phyloP scores from a whole-genome alignment of 2,797 vertebrate species.

The Lacerta agilis region DNA sequence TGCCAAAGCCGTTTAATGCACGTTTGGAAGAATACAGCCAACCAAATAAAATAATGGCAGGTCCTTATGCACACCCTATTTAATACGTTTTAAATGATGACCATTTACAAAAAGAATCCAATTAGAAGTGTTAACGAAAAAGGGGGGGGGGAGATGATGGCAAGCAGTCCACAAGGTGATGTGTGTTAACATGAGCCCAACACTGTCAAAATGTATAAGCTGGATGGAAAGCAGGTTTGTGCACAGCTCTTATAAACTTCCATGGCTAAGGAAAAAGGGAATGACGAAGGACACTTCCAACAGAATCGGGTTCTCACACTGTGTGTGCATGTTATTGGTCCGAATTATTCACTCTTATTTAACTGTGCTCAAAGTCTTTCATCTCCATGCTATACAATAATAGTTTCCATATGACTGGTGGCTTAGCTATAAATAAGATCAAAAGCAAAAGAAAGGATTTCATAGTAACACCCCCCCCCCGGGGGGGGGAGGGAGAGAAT shows the following conservation, averaged over 20 bases:
- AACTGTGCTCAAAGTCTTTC: constrained; percentile 75
- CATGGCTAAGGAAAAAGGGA: constrained; percentile 58
- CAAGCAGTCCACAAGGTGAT: constrained; percentile 22
- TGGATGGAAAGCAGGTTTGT: constrained; percentile 67
- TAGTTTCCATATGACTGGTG: constrained; percentile 80
- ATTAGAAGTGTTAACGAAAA: constrained; percentile 9
- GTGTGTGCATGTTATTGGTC: constrained; percentile 64
- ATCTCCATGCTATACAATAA: constrained; percentile 78
- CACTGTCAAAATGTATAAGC: constrained; percentile 52
- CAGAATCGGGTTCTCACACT: constrained; percentile 65
- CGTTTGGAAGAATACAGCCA: neutral
- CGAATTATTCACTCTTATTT: constrained; percentile 76
- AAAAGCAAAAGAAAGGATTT: constrained; percentile 81
- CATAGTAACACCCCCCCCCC: constrained; percentile 65
- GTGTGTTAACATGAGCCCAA: constrained; percentile 59
- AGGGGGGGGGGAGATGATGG: neutral
- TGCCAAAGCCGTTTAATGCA: neutral
- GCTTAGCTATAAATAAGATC: constrained; percentile 84
- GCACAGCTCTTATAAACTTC: constrained; percentile 59
- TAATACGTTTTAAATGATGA: constrained; percentile 5
- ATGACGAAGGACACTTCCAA: constrained; percentile 46
- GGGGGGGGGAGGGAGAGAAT: constrained; percentile 61
- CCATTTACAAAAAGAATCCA: neutral
- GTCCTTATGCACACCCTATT: fast-evolving
- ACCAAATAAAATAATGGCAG: fast-evolving